These are phyloP conservation scores for Acanthochromis polyacanthus DNA, from an alignment of 2,113 vertebrate genomes.

Conservation along the genomic window DNA sequence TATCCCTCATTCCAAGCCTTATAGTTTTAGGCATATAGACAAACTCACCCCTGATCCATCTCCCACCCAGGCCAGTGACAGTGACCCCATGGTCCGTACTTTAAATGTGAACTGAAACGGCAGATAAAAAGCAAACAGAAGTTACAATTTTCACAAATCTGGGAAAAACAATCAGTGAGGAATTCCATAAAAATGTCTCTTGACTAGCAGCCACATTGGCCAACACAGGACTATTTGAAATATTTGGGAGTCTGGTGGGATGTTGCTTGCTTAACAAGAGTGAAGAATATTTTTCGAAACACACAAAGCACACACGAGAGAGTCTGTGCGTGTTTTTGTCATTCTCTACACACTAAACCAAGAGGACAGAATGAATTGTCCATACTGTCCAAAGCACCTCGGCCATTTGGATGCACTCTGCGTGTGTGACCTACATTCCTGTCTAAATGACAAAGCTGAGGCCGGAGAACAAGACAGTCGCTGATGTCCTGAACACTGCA, in stretches of 20 bases:
- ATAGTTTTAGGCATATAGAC: neutral
- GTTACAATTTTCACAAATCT: neutral
- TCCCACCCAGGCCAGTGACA: constrained; percentile 92
- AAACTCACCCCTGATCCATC: constrained; percentile 91
- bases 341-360: neutral
- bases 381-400: constrained; percentile 57
- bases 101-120: constrained; percentile 85
- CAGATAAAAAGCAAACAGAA: neutral
- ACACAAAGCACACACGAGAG: neutral
- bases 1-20: neutral
- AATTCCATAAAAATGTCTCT: neutral
- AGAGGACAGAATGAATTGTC: constrained; percentile 49
- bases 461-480: constrained; percentile 62
- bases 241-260: neutral
- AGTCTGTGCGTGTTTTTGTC: neutral
- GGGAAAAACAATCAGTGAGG: neutral
- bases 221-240: neutral
- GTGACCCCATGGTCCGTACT: constrained; percentile 86
- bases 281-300: neutral
- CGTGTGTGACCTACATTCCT: constrained; percentile 80
- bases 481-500: constrained; percentile 36
- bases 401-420: constrained; percentile 65
- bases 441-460: constrained; percentile 57
- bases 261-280: neutral
- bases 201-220: neutral